phyloP scores from a whole-genome alignment of 2,888 invertebrate species.

The Odontocolon sp. region DNA sequence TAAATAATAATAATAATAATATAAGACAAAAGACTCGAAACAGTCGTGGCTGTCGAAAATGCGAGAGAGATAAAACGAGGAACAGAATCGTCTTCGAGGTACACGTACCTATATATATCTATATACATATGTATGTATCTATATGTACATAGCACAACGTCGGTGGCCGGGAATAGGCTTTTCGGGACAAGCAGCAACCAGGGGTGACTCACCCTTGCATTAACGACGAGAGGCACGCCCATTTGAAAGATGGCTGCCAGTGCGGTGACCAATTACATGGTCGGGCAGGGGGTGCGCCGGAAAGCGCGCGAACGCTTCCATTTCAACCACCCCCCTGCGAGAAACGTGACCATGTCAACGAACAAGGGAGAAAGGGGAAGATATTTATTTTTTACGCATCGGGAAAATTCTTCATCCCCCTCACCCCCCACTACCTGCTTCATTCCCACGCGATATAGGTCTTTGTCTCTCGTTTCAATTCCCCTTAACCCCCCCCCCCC shows the following conservation, averaged over 20 bases:
- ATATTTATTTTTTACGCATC: conserved; percentile 57
- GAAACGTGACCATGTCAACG: conserved; percentile 47
- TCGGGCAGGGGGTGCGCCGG: conserved; percentile 68
- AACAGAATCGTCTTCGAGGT: conserved; percentile 49
- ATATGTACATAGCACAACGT: conserved; percentile 29
- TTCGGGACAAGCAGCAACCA: conserved; percentile 60
- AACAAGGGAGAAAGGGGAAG: conserved; percentile 32
- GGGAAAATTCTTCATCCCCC: conserved; percentile 59
- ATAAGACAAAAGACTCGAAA: conserved; percentile 20
- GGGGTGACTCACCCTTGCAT: conserved; percentile 78
- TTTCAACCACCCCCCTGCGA: conserved; percentile 53
- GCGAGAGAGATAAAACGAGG: conserved; percentile 55
- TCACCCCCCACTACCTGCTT: conserved; percentile 49
- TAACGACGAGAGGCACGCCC: conserved; percentile 74
- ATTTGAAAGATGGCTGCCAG: conserved; percentile 76
- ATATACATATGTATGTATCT: conserved; percentile 6
- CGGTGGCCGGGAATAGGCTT: conserved; percentile 61
- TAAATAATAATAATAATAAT: too few species aligned
- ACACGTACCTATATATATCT: conserved; percentile 11
- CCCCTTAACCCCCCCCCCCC: conserved; percentile 47
- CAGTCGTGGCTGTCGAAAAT: conserved; percentile 48
- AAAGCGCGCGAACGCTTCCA: conserved; percentile 71
- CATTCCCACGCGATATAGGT: conserved; percentile 44
- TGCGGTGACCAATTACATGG: conserved; percentile 73
- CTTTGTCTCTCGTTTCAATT: conserved; percentile 67